Evolutionary conservation across 2,888 invertebrate species (phyloP).

Genomic region (Lasioglossum pauxillum): DNA sequence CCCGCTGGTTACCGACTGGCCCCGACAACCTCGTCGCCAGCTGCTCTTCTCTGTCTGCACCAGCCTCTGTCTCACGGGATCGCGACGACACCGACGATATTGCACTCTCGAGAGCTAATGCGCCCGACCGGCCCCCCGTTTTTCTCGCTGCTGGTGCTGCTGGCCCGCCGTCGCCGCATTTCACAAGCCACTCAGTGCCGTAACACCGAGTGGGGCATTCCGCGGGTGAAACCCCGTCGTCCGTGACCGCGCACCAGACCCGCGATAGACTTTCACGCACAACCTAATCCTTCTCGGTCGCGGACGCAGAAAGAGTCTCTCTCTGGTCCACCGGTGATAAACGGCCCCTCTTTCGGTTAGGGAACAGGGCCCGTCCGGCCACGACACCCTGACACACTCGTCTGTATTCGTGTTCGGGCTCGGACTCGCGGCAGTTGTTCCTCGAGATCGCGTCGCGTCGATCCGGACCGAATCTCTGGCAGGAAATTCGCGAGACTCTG

Average conservation of each 20-base stretch:
- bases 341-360: neutral
- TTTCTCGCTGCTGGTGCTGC: constrained; percentile 59
- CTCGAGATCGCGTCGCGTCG: neutral
- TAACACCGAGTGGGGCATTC: constrained; percentile 51
- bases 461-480: neutral
- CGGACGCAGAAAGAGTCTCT: neutral
- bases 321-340: neutral
- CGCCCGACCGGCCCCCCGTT: constrained; percentile 67
- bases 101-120: constrained; percentile 62
- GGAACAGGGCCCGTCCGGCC: neutral
- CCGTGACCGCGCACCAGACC: constrained; percentile 33
- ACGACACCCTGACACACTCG: neutral
- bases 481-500: neutral
- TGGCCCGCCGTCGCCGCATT: constrained; percentile 62
- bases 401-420: neutral
- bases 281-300: neutral
- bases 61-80: constrained; percentile 30
- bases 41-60: neutral
- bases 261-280: constrained; percentile 24
- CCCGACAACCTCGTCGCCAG: neutral
- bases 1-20: neutral
- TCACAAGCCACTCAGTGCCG: constrained; percentile 69
- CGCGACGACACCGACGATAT: constrained; percentile 57
- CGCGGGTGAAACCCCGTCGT: constrained; percentile 36
- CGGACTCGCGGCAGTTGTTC: neutral